Base-by-base conservation (phyloP, 2,888 invertebrate genomes). In the Chorisops tibialis region DNA sequence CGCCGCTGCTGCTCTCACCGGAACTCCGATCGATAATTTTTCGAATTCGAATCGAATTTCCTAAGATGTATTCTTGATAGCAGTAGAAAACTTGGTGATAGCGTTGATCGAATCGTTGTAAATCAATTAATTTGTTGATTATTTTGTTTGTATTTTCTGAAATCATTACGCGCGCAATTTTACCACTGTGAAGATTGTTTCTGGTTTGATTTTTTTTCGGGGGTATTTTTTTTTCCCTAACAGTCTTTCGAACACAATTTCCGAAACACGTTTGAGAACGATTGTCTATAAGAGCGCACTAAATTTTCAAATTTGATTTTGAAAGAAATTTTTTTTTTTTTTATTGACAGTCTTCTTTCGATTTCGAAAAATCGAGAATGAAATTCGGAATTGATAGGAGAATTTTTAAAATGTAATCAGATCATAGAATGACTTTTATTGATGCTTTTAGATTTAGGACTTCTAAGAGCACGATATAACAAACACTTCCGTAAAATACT, bases 381-480 rank as follows among this genome's bases (percentile, higher is more conserved):
- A 2, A 21, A 22, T 39, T 7, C 16, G 22, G 19, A 24, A 51
- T 47, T 21, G 6, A 14, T 19, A 37, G n/a, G n/a, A n/a, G n/a
- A n/a, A n/a, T n/a, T n/a, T 9, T 35, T 12, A n/a, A 21, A 47
- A 47, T 22, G 14, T n/a, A 38, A 45, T 61, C 39, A 63, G 61
- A 64, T 64, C 49, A 61, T 59, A 45, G 61, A 60, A 48, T 59
- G 51, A 48, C 14, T 59, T 54, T 59, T 47, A 63, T 45, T 58
- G 56, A 64, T 64, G 49, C 30, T 51, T 60, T 66, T 64, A 59
- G 59, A 61, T 63, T 64, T 64, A 61, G 65, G 63, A 65, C 63
- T 65, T 65, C 63, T 66, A 66, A 66, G 63, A 59, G 60, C 65
- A 62, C 64, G 58, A 63, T 62, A 65, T 51, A 65, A 37, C 21